These are phyloP conservation scores for Misgurnus anguillicaudatus DNA, from an alignment of 2,113 vertebrate species.

Conservation along the genomic window DNA sequence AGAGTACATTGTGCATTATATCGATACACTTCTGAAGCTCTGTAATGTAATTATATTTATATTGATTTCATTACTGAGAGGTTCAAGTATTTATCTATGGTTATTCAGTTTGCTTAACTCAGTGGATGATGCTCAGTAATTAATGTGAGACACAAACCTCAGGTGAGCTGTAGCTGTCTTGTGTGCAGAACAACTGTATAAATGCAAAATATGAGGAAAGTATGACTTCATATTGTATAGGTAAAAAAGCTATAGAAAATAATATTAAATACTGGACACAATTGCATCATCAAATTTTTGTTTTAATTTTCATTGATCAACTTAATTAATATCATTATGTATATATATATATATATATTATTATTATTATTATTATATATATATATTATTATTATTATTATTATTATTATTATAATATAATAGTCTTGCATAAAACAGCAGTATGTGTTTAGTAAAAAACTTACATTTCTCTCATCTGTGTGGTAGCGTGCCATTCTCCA, in stretches of 20 bases:
- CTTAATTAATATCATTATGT: no score
- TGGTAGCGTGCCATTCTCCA: constrained; percentile 82
- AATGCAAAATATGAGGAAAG: constrained; percentile 58
- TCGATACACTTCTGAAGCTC: neutral
- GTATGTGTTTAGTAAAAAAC: neutral
- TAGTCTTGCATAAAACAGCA: no score
- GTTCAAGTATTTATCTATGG: constrained; percentile 11
- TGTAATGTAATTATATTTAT: constrained; percentile 33
- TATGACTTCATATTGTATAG: neutral
- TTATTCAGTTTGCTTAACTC: constrained; percentile 20
- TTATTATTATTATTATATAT: no score
- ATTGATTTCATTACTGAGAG: constrained; percentile 25
- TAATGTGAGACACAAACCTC: constrained; percentile 79
- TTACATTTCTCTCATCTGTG: constrained; percentile 81
- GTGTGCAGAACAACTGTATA: constrained; percentile 82
- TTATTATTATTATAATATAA: no score
- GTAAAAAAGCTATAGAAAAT: neutral
- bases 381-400: no score
- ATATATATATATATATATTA: no score
- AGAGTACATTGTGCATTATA: constrained; percentile 26
- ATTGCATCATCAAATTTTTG: no score
- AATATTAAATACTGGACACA: no score
- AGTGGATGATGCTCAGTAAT: constrained; percentile 6
- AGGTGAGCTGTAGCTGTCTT: constrained; percentile 82
- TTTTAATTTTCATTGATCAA: no score